Base-by-base conservation (phyloP, 2,888 invertebrate genomes). In the Trypoxylon attenuatum region DNA sequence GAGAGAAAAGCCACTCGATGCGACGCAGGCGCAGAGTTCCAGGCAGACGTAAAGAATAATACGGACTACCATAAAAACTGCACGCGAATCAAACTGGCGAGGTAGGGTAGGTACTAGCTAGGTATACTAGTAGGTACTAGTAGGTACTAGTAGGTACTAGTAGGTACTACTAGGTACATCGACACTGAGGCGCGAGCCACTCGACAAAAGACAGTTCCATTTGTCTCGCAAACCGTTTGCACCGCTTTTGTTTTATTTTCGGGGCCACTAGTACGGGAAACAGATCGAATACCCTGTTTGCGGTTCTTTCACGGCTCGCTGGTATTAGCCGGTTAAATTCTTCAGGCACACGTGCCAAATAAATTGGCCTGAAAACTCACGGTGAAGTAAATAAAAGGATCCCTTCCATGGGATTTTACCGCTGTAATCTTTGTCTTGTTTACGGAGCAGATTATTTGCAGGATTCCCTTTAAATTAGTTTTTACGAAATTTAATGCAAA, bases 11-110 rank as follows among this genome's bases (percentile, higher is more conserved):
- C 45, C 66, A 41, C 54, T 53, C 54, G 58, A 69, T 50, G 54
- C 41, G 52, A 43, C 45, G 54, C 56, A 45, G 45, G 41, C 50
- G 38, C 27, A 13, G 42, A n/a, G 25, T n/a, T n/a, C n/a, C n/a
- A 3, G 13, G 33, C 10, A 46, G 18, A 52, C 51, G 25, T 43
- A 60, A 65, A 61, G 63, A 58, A 71, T 73, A 70, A 69, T 68
- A 68, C 60, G 33, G 21, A 29, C 41, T n/a, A 16, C 23, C 38
- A 52, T 33, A 71, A 68, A 67, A 71, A 67, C 41, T 58, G 42
- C 38, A 43, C 25, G 27, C 25, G 39, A 38, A 18, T 25, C 55
- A 52, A 43, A 45, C n/a, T n/a, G n/a, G n/a, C n/a, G n/a, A n/a
- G n/a, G n/a, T n/a, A n/a, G n/a, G n/a, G n/a, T n/a, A n/a, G n/a